Evolutionary conservation across 2,797 vertebrate genomes (phyloP).

Genomic region (Enteromius anoplus): DNA sequence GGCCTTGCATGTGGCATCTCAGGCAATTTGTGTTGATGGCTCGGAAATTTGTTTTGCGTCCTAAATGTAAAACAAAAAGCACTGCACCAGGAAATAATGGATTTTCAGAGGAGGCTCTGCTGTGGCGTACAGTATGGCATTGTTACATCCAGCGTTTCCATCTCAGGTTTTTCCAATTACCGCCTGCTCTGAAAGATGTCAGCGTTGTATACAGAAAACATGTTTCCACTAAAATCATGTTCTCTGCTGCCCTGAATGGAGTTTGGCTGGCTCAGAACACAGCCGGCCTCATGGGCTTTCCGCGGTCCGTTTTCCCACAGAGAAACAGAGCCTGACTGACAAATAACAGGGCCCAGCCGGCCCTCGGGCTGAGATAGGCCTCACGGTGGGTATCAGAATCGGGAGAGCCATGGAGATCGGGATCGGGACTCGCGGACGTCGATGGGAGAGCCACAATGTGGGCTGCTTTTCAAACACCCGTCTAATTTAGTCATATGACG

Average conservation of each 20-base stretch:
- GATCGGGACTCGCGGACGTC: constrained; percentile 48
- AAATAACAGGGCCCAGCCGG: constrained; percentile 74
- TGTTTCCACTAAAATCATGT: constrained; percentile 74
- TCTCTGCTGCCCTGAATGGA: constrained; percentile 51
- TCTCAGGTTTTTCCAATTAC: constrained; percentile 78
- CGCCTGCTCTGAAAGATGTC: constrained; percentile 70
- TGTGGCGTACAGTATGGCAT: constrained; percentile 55
- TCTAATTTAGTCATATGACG: constrained; percentile 44
- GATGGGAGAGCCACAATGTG: constrained; percentile 41
- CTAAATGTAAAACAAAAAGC: constrained; percentile 45
- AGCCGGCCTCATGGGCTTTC: constrained; percentile 61
- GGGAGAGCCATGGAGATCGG: constrained; percentile 56
- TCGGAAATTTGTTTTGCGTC: constrained; percentile 39
- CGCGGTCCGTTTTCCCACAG: constrained; percentile 74
- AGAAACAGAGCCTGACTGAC: constrained; percentile 67
- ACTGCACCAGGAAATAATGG: constrained; percentile 50
- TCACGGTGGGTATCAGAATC: constrained; percentile 60
- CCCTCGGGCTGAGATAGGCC: constrained; percentile 67
- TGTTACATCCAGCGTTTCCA: constrained; percentile 73
- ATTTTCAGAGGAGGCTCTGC: constrained; percentile 51
- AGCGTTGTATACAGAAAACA: constrained; percentile 71
- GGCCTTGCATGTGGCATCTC: constrained; percentile 31
- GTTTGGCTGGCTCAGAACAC: constrained; percentile 58
- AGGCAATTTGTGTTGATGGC: constrained; percentile 22
- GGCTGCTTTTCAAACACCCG: constrained; percentile 53